Conservation (phyloP, 2,797 vertebrate genomes). For the Fringilla coelebs region DNA sequence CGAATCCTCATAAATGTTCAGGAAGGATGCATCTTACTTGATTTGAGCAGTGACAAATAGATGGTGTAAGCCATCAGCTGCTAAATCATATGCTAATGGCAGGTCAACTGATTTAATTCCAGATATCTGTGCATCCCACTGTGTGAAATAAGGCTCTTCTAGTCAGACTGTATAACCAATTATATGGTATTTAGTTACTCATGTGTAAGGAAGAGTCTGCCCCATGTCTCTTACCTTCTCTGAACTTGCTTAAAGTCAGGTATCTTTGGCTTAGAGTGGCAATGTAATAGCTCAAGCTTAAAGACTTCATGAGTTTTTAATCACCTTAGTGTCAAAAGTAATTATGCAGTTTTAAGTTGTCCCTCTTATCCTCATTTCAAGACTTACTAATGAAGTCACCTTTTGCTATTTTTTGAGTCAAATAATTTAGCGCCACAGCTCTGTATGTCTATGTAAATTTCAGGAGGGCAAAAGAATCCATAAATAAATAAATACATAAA, state of each 20-base stretch:
- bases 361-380: constrained; percentile 5
- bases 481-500: background rate
- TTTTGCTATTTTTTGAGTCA: background rate
- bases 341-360: constrained; percentile 26
- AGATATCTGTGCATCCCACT: background rate
- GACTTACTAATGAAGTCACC: constrained; percentile 1
- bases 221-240: constrained; percentile 27
- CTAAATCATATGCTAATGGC: background rate
- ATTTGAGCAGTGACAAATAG: background rate
- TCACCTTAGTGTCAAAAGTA: constrained; percentile 54
- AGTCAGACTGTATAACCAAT: background rate
- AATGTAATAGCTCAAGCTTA: constrained; percentile 45
- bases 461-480: background rate
- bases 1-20: background rate
- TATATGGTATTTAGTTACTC: background rate
- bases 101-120: background rate
- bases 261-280: constrained; percentile 48
- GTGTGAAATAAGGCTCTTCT: background rate
- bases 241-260: constrained; percentile 59
- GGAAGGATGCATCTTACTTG: background rate
- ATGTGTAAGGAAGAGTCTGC: background rate
- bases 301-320: constrained; percentile 46
- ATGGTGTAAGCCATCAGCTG: background rate
- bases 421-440: background rate
- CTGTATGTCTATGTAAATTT: background rate